A percentile compares a stretch with the other conserved stretches of the same genome.
Conservation (phyloP, 92 coral and sea anemone genomes). For the Palythoa caribaeorum region DNA sequence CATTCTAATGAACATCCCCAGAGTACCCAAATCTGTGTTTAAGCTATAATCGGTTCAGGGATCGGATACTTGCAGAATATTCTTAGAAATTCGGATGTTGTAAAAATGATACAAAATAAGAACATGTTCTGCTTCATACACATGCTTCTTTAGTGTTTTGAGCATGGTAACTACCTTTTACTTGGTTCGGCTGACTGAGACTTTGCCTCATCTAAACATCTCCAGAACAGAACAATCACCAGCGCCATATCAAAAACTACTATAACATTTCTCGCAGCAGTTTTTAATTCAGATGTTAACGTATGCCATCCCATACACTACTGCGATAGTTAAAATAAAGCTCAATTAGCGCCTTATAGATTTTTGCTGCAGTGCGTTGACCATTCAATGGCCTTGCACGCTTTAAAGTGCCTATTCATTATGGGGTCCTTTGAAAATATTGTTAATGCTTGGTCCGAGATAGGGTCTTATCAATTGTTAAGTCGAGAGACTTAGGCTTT, state of each 20-base stretch:
- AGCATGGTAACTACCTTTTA: background rate
- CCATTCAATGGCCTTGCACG: slow-evolving; percentile 21
- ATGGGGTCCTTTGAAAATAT: slow-evolving; percentile 19
- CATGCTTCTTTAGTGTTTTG: background rate
- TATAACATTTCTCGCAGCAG: slow-evolving; percentile 51
- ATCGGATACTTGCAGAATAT: background rate
- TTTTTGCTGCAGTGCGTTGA: slow-evolving; percentile 3
- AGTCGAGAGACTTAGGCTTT: slow-evolving; percentile 51
- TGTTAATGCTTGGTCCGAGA: slow-evolving; percentile 48
- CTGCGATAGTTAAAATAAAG: slow-evolving; percentile 53
- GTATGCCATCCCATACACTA: slow-evolving; percentile 55
- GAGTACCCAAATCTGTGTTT: slow-evolving; percentile 16
- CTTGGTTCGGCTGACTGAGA: background rate
- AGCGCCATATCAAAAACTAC: slow-evolving; percentile 22
- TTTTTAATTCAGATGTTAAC: slow-evolving; percentile 29
- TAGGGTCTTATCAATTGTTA: slow-evolving; percentile 53
- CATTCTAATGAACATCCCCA: slow-evolving; percentile 14
- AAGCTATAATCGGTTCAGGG: background rate
- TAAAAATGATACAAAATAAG: background rate
- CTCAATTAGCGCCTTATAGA: slow-evolving; percentile 27
- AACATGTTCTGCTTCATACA: background rate
- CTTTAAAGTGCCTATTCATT: slow-evolving; percentile 33
- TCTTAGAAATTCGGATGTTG: background rate
- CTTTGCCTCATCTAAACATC: background rate
- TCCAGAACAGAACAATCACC: background rate